A percentile compares a stretch with the other conserved stretches of the same genome.
Conservation (phyloP, 2,797 vertebrate genomes). For the Eutrigla gurnardus region DNA sequence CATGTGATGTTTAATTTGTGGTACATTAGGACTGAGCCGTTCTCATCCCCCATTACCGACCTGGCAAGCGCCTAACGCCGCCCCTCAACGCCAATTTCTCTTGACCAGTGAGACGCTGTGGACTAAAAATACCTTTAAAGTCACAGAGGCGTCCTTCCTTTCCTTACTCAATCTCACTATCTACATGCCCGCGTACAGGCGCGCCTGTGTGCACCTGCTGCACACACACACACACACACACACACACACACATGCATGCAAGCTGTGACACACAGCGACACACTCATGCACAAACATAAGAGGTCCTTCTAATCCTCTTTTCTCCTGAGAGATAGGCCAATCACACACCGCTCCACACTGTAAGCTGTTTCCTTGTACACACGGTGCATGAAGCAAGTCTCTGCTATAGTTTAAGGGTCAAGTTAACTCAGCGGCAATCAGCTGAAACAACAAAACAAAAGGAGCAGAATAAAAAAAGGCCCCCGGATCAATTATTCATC, state of each 20-base stretch:
- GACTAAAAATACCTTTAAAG: slow-evolving; percentile 83
- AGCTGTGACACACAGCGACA: slow-evolving; percentile 35
- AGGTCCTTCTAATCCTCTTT: slow-evolving; percentile 82
- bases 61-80: slow-evolving; percentile 70
- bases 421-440: slow-evolving; percentile 21
- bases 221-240: slow-evolving; percentile 33
- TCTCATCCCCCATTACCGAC: slow-evolving; percentile 81
- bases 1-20: slow-evolving; percentile 80
- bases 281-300: slow-evolving; percentile 61
- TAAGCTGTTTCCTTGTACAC: slow-evolving; percentile 67
- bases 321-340: slow-evolving; percentile 72
- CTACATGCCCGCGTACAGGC: slow-evolving; percentile 12
- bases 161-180: slow-evolving; percentile 42
- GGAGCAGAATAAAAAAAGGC: background rate
- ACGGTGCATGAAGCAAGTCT: slow-evolving; percentile 19
- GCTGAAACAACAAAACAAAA: slow-evolving; percentile 30
- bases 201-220: slow-evolving; percentile 48
- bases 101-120: slow-evolving; percentile 57
- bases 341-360: slow-evolving; percentile 57
- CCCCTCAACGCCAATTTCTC: slow-evolving; percentile 69
- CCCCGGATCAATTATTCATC: slow-evolving; percentile 51
- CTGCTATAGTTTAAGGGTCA: slow-evolving; percentile 24
- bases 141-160: slow-evolving; percentile 50
- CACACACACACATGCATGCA: slow-evolving; percentile 14
- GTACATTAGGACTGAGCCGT: slow-evolving; percentile 80